Conservation (phyloP, 2,888 invertebrate genomes). For the Matsumyia berberina region DNA sequence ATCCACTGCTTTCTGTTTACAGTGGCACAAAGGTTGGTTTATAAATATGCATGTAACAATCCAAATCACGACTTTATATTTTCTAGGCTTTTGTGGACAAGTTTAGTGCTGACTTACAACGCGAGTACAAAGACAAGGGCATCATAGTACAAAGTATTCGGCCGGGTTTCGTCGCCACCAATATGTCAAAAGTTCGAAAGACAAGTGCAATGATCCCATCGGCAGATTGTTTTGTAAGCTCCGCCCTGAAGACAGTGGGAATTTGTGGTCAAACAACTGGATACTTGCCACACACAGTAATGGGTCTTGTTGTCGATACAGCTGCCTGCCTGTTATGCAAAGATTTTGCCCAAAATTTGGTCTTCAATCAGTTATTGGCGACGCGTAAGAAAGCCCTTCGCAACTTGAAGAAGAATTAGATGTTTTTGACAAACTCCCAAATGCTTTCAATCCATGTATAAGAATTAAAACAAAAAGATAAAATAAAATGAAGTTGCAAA, state of each 20-base stretch:
- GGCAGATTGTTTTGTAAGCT: conserved; percentile 89
- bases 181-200: conserved; percentile 93
- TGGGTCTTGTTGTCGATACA: conserved; percentile 79
- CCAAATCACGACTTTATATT: conserved; percentile 8
- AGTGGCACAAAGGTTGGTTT: conserved; percentile 91
- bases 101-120: conserved; percentile 90
- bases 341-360: conserved; percentile 80
- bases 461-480: no score
- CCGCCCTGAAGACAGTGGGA: conserved; percentile 90
- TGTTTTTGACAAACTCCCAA: not conserved
- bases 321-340: conserved; percentile 79
- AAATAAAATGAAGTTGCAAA: no score
- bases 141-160: conserved; percentile 92
- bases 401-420: conserved; percentile 79
- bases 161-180: conserved; percentile 96
- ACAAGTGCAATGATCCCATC: conserved; percentile 91
- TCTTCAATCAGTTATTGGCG: conserved; percentile 80
- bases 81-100: conserved; percentile 91
- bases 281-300: conserved; percentile 86
- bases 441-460: no score
- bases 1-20: conserved; percentile 93
- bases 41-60: not conserved
- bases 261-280: conserved; percentile 89
- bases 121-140: conserved; percentile 90
- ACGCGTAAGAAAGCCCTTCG: conserved; percentile 81